Conservation (phyloP, 2,113 vertebrate genomes). For the Petrocephalus microphthalmus region DNA sequence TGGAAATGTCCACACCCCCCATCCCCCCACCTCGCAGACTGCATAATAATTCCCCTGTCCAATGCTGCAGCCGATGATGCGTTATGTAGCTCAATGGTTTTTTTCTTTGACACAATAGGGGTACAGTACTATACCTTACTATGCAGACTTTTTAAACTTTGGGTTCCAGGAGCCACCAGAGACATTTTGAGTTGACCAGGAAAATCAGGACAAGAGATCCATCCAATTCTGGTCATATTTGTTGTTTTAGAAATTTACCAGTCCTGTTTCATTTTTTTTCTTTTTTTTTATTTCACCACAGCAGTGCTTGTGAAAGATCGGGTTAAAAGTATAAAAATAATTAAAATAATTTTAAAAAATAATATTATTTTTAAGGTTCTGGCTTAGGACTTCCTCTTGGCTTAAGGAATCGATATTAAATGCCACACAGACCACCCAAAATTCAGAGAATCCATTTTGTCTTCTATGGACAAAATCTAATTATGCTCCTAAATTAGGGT, state of each 20-base stretch:
- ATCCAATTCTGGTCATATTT: not conserved
- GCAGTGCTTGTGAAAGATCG: not conserved
- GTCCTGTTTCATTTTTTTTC: not conserved
- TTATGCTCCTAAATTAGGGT: slow-evolving; percentile 72
- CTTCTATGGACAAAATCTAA: slow-evolving; percentile 72
- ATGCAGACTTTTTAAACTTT: not conserved
- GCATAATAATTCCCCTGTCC: not conserved
- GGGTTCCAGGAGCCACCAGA: not conserved
- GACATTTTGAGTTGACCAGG: not conserved
- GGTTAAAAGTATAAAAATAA: not conserved
- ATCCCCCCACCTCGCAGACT: not conserved
- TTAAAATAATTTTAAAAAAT: no score
- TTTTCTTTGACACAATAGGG: not conserved
- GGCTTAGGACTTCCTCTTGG: slow-evolving; percentile 45
- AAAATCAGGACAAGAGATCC: not conserved
- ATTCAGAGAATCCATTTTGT: slow-evolving; percentile 68
- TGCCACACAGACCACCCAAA: slow-evolving; percentile 56
- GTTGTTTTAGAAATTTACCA: not conserved
- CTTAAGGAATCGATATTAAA: slow-evolving; percentile 62
- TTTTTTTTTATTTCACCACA: not conserved
- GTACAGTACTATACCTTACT: not conserved
- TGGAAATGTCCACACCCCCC: not conserved
- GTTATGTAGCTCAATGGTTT: not conserved
- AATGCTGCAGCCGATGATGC: not conserved
- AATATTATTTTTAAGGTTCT: not conserved